Evolutionary conservation across 2,113 vertebrate genomes (phyloP), one percentile per base, ranked within the genome.

Genomic region (Odontophorus gujanensis): DNA sequence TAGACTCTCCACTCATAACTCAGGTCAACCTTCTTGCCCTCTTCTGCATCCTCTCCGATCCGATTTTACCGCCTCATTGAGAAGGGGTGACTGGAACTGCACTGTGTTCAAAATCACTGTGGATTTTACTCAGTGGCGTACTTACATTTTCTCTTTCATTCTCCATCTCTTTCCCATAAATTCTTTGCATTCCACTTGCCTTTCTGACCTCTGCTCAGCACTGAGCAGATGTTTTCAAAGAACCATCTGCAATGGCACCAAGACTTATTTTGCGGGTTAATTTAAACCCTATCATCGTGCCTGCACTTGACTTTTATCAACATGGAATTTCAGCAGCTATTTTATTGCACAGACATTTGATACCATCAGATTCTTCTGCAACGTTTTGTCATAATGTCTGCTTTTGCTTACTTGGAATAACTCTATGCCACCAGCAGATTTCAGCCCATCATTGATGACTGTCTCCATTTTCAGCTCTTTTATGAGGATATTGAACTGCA

Each of bases 161-260:
- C 71, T 53, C 78, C 43, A 1, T 25, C 71, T 51, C 87, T 53
- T 68, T n/a, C 84, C 74, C 81, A 85, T 84, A 63, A 87, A 89
- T 93, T 95, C 93, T 91, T 80, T 79, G 81, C 89, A 79, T 96
- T 89, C 93, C 95, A 82, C 91, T 96, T 91, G 95, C 91, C 75
- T 92, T 76, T 72, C 89, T 96, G 91, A 94, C 94, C 95, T 93
- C 94, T 87, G 89, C 91, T 34, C 74, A 92, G 89, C 71, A 40
- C 32, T 20, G 71, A 91, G 91, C 89, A 96, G 91, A 91, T 38
- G 8, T 76, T 96, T 87, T 80, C 94, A 85, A 91, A 96, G 96
- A 83, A 85, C 93, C 87, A 87, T 92, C 85, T 96, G 94, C 94
- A 69, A 17, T 94, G 94, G 89, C 40, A 75, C 93, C 93, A 95